Evolutionary conservation across 2,797 vertebrate genomes (phyloP).

Genomic region (Prunella strophiata): DNA sequence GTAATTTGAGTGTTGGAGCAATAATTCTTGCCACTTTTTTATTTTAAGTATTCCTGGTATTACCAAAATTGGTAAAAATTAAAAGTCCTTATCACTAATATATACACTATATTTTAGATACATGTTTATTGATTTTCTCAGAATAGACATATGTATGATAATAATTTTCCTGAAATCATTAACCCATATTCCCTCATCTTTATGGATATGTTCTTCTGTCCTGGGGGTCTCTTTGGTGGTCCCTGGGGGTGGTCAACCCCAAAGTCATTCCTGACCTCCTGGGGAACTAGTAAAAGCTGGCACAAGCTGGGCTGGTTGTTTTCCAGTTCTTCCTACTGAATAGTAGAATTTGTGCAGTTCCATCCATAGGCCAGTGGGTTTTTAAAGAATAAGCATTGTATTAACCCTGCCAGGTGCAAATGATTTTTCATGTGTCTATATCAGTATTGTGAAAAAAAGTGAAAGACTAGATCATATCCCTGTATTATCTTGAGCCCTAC

Average conservation of each 20-base stretch:
- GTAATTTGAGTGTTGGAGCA: not conserved
- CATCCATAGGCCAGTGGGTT: not conserved
- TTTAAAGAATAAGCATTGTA: not conserved
- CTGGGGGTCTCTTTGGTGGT: not conserved
- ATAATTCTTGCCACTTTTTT: not conserved
- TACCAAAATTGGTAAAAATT: not conserved
- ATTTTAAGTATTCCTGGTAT: not conserved
- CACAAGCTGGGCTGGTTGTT: not conserved
- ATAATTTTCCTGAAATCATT: not conserved
- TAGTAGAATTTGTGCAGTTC: not conserved
- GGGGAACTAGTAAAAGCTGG: not conserved
- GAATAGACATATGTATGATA: not conserved
- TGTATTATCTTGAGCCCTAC: not conserved
- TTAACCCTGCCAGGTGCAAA: not conserved
- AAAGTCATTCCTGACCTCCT: not conserved
- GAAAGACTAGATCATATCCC: not conserved
- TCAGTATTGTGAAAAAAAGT: not conserved
- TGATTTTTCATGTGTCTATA: not conserved
- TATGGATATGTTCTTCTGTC: rapidly evolving
- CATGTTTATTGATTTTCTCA: not conserved
- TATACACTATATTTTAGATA: not conserved
- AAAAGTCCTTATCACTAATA: not conserved
- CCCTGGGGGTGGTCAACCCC: not conserved
- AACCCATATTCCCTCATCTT: not conserved
- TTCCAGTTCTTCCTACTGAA: not conserved